A percentile compares a stretch with the other conserved stretches of the same genome.
phyloP scores from a whole-genome alignment of 1,140 invertebrate species.

The Ooceraea biroi region DNA sequence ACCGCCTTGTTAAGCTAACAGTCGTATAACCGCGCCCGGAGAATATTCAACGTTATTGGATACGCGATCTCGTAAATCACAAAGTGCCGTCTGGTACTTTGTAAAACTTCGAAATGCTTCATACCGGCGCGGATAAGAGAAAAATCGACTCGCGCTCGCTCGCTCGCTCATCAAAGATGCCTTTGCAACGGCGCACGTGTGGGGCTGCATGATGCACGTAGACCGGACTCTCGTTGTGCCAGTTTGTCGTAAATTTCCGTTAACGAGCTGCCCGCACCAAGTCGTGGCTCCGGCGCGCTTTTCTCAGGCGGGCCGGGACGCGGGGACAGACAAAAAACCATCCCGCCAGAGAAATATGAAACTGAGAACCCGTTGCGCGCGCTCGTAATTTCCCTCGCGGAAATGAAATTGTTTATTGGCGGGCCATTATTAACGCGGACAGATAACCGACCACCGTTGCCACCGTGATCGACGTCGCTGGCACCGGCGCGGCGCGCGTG shows the following conservation, averaged over 20 bases:
- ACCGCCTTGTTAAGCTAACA: constrained; percentile 77
- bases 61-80: constrained; percentile 77
- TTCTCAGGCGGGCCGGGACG: neutral
- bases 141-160: constrained; percentile 27
- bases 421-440: constrained; percentile 46
- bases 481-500: neutral
- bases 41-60: constrained; percentile 78
- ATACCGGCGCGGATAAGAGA: constrained; percentile 38
- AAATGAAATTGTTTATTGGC: constrained; percentile 62
- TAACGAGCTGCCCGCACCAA: constrained; percentile 29
- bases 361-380: constrained; percentile 28
- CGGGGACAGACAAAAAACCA: constrained; percentile 6
- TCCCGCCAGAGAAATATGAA: constrained; percentile 54
- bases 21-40: constrained; percentile 65
- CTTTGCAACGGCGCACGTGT: neutral
- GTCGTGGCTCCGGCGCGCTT: constrained; percentile 27
- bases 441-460: constrained; percentile 45
- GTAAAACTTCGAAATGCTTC: constrained; percentile 66
- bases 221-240: constrained; percentile 40
- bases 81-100: constrained; percentile 58
- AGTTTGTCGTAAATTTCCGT: constrained; percentile 71
- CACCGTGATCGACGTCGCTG: constrained; percentile 39
- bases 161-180: constrained; percentile 37
- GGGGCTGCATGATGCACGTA: neutral
- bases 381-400: constrained; percentile 35